Evolutionary conservation across 2,888 invertebrate genomes (phyloP), one percentile per base, ranked within the genome.

Genomic region (Eupithecia tripunctaria): DNA sequence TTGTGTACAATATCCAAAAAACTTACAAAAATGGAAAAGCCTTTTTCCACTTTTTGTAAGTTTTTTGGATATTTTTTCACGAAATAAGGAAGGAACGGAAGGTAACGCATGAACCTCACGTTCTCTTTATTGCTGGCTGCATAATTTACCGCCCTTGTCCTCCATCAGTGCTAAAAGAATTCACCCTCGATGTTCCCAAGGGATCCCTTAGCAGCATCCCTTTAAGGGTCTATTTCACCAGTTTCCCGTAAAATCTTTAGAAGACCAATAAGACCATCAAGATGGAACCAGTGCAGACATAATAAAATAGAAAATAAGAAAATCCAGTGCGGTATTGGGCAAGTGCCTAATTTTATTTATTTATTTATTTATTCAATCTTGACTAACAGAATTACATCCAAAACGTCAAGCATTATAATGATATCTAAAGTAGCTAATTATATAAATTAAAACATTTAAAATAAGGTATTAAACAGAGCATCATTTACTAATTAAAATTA

Each of bases 131-230:
- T 4, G 56, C 25, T 25, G 14, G 56, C 25, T 56, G 56, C 56
- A 56, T 56, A 56, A 56, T 56, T 56, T 56, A 56, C 56, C 56
- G 25, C 25, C 56, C 25, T 56, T 56, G 56, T 56, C 56, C 56
- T 56, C 56, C 56, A 56, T 56, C 56, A 56, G n/a, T 56, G 56
- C 56, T 56, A 25, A 56, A 56, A 56, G 56, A 25, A 56, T 56
- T 56, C 56, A 56, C 56, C 25, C 56, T 56, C 56, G 21, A 56
- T 14, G 12, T 25, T 56, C 56, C 25, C 56, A 14, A 56, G 56
- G 56, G 56, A 56, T 56, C 14, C 56, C 12, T 56, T 25, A 25
- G 25, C 56, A 56, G 56, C 56, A 56, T 56, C 56, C 56, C 21
- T 25, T 56, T 5, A 25, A 56, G 56, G 56, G 56, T 14, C 25